A percentile compares a stretch with the other conserved stretches of the same genome.
phyloP scores from a whole-genome alignment of 2,113 vertebrate genomes.

The Picathartes gymnocephalus region DNA sequence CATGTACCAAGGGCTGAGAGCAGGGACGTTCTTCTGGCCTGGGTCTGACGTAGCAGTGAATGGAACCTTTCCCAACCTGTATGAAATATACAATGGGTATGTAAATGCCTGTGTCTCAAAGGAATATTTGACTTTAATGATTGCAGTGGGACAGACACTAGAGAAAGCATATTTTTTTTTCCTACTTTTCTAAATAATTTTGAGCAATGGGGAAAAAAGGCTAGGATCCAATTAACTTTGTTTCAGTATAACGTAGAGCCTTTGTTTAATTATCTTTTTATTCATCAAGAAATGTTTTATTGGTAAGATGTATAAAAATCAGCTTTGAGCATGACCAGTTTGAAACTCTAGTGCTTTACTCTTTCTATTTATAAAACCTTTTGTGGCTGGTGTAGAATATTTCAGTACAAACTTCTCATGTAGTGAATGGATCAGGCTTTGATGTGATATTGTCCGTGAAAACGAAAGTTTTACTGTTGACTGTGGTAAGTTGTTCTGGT shows the following conservation, averaged over 20 bases:
- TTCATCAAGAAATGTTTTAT: background rate
- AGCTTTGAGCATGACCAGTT: background rate
- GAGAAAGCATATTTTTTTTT: background rate
- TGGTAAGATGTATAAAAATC: background rate
- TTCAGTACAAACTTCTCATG: background rate
- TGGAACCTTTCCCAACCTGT: conserved; percentile 81
- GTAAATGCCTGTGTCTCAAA: background rate
- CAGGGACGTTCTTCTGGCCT: conserved; percentile 91
- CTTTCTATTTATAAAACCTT: background rate
- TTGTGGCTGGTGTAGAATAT: background rate
- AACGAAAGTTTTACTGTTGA: background rate
- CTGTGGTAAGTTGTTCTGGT: background rate
- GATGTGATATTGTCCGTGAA: background rate
- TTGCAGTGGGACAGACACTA: background rate
- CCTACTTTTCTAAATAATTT: background rate
- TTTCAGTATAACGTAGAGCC: background rate
- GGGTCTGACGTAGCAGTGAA: conserved; percentile 90
- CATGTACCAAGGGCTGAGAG: conserved; percentile 80
- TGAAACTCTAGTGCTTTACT: background rate
- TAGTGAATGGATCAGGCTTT: background rate
- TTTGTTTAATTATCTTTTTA: background rate
- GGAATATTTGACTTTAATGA: background rate
- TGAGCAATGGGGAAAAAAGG: background rate
- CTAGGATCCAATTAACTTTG: background rate
- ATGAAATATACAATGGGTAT: conserved; percentile 80